Conservation (phyloP, 1,140 invertebrate species). For the Penaeus vannamei region DNA sequence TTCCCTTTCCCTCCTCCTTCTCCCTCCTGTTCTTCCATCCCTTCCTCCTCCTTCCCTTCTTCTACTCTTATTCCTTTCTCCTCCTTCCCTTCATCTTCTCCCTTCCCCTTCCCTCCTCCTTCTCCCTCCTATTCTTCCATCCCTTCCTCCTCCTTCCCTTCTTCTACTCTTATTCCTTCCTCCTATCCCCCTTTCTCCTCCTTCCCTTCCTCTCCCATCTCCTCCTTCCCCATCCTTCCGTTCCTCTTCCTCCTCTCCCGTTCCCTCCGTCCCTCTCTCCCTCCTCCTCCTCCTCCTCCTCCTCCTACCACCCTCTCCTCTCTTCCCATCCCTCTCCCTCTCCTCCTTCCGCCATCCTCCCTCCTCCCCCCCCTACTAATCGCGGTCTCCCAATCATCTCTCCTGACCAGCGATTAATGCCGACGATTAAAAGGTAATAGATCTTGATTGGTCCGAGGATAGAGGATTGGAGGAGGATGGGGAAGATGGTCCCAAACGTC, state of each 20-base stretch:
- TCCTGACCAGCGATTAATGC: slow-evolving; percentile 60
- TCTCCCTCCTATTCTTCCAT: neutral
- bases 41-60: neutral
- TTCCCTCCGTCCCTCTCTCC: neutral
- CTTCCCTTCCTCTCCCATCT: neutral
- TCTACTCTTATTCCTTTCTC: neutral
- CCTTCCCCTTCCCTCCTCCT: too few relatives aligned
- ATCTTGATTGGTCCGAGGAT: slow-evolving; percentile 37
- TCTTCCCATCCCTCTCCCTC: neutral
- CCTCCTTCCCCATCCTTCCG: too few relatives aligned
- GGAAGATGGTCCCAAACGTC: too few relatives aligned
- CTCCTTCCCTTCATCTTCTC: neutral
- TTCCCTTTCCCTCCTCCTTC: neutral
- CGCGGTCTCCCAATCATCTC: slow-evolving; percentile 51
- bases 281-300: neutral
- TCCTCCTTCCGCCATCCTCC: neutral
- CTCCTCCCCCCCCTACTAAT: neutral
- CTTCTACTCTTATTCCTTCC: too few relatives aligned
- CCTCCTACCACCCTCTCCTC: neutral
- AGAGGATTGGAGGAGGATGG: neutral
- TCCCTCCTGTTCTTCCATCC: neutral
- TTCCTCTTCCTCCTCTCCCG: neutral
- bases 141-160: neutral
- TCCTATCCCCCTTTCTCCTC: neutral
- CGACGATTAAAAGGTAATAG: slow-evolving; percentile 57